A percentile compares a stretch with the other conserved stretches of the same genome.
Conservation (phyloP, 2,888 invertebrate species). For the Hirtodrosophila confusa region DNA sequence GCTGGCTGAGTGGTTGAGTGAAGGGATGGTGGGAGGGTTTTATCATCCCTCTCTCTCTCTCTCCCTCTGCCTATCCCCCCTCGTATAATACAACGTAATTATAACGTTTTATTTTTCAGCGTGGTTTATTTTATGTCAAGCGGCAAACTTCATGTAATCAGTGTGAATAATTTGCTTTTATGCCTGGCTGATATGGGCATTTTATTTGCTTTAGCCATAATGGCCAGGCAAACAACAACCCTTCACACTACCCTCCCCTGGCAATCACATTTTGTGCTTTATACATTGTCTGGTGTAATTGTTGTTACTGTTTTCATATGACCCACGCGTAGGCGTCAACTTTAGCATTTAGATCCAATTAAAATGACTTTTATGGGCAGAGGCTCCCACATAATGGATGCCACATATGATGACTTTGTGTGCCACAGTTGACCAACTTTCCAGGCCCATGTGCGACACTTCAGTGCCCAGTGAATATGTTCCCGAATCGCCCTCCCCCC, state of each 20-base stretch:
- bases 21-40: background rate
- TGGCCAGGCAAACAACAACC: slow-evolving; percentile 26
- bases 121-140: slow-evolving; percentile 67
- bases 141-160: slow-evolving; percentile 69
- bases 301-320: slow-evolving; percentile 50
- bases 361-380: slow-evolving; percentile 69
- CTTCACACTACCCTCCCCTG: slow-evolving; percentile 2
- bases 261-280: slow-evolving; percentile 4
- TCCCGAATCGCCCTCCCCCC: background rate
- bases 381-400: slow-evolving; percentile 28
- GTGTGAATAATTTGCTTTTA: slow-evolving; percentile 76
- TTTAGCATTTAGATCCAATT: slow-evolving; percentile 71
- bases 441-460: slow-evolving; percentile 19
- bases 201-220: slow-evolving; percentile 56
- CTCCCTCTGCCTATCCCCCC: slow-evolving; percentile 1
- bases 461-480: slow-evolving; percentile 25
- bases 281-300: slow-evolving; percentile 55
- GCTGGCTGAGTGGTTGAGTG: slow-evolving; percentile 20
- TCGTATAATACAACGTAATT: slow-evolving; percentile 62
- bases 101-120: slow-evolving; percentile 76
- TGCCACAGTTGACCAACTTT: slow-evolving; percentile 12
- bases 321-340: slow-evolving; percentile 45
- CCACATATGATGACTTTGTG: slow-evolving; percentile 13
- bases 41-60: slow-evolving; percentile 1
- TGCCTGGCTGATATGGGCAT: slow-evolving; percentile 59